phyloP scores from a whole-genome alignment of 2,888 invertebrate species.

The Hylaea fasciaria region DNA sequence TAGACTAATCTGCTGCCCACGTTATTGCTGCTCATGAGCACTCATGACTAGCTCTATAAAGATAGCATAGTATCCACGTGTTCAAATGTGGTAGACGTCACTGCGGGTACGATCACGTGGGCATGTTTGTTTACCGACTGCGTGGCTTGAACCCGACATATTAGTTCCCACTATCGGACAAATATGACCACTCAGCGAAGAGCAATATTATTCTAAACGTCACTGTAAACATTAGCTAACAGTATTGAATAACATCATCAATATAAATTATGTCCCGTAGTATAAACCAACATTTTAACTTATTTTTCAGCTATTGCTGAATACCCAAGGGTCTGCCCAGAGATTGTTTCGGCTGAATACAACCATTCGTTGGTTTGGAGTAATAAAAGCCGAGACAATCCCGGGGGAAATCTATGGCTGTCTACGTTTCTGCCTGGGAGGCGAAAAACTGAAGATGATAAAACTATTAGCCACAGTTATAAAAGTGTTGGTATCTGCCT shows the following conservation, averaged over 20 bases:
- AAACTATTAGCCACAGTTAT: slow-evolving; percentile 28
- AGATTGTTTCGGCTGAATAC: slow-evolving; percentile 33
- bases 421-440: slow-evolving; percentile 29
- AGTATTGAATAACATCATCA: slow-evolving; percentile 9
- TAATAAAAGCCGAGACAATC: slow-evolving; percentile 42
- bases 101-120: slow-evolving; percentile 55
- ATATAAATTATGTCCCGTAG: background rate
- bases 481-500: slow-evolving; percentile 49
- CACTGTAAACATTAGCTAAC: slow-evolving; percentile 5
- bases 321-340: slow-evolving; percentile 30
- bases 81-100: slow-evolving; percentile 49
- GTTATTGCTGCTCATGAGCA: slow-evolving; percentile 13
- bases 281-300: slow-evolving; percentile 17
- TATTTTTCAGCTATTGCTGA: slow-evolving; percentile 28
- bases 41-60: slow-evolving; percentile 14
- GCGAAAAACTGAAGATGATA: slow-evolving; percentile 34
- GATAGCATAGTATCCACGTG: slow-evolving; percentile 46
- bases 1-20: slow-evolving; percentile 4
- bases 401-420: slow-evolving; percentile 40
- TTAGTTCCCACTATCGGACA: slow-evolving; percentile 45
- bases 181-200: slow-evolving; percentile 35
- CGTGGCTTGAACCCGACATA: slow-evolving; percentile 54
- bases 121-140: slow-evolving; percentile 59
- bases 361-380: slow-evolving; percentile 33
- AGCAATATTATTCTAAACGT: slow-evolving; percentile 21